Base-by-base conservation (phyloP, 2,797 vertebrate genomes). In the Mormyrops boulengeri region DNA sequence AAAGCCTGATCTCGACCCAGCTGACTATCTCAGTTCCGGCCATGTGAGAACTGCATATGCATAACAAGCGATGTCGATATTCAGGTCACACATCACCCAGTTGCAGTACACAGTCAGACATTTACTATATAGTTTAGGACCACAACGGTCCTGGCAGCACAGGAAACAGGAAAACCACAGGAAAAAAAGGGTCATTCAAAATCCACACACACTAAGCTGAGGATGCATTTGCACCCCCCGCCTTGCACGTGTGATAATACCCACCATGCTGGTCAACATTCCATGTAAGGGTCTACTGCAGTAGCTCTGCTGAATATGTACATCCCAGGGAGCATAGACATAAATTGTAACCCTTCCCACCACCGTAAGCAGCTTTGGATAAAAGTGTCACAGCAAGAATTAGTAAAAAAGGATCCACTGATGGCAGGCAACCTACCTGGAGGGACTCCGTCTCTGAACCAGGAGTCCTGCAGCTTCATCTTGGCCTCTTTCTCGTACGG, bases 391-490 rank as follows among this genome's bases (percentile, higher is more conserved):
- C 4, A 4, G 14, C 55, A 60, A n/a, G 4, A n/a, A 62, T 62
- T n/a, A 62, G 22, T 26, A 62, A 62, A n/a, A 22, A 26, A 41
- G 17, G 73, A 47, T 47, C 73, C 14, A 4, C 12, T n/a, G 5
- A 80, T 80, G 34, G 17, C 17, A 47, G 41, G 38, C 41, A 9
- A 47, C 4, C 52, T 9, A 99, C 99, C 99, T 96, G 97, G 96
- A 91, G 98, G 98, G 0, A 99, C 99, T 73, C 98, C 97, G 0
- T 96, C 93, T 93, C 93, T 93, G 91, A 99, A 96, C 98, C 98
- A 99, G 0, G 98, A 97, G 69, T 98, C 97, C 93, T 98, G 97
- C 2, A 99, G 94, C 90, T 96, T 97, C 98, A 99, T 99, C 94
- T 98, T 99, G 90, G 98, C 96, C 95, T 97, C 95, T 26, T 94